phyloP scores from a whole-genome alignment of 2,888 invertebrate genomes.

The Ophion slaviceki region DNA sequence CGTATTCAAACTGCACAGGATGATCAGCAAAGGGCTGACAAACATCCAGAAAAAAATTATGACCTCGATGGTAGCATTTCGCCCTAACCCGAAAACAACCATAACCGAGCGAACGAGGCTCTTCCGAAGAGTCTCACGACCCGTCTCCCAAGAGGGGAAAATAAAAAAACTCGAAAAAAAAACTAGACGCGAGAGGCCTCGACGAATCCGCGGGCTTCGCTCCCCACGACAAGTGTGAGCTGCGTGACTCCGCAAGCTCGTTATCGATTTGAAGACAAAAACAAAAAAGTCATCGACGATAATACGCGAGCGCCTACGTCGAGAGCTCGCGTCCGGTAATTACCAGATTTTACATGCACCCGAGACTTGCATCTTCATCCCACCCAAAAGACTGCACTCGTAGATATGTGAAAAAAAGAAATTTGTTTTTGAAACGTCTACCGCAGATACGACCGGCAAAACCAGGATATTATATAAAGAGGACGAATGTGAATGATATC shows the following conservation, averaged over 20 bases:
- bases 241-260: not conserved
- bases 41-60: no score
- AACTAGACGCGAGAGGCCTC: not conserved
- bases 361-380: slow-evolving; percentile 9
- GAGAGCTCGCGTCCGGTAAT: not conserved
- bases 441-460: not conserved
- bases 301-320: not conserved
- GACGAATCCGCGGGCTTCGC: not conserved
- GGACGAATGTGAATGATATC: not conserved
- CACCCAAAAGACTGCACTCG: slow-evolving; percentile 8
- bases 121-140: not conserved
- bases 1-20: no score
- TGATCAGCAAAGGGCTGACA: no score
- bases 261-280: not conserved
- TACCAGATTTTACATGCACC: not conserved
- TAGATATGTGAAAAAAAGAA: not conserved
- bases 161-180: not conserved
- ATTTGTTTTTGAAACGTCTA: slow-evolving; percentile 13
- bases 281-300: not conserved
- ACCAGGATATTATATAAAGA: slow-evolving; percentile 16
- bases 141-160: not conserved
- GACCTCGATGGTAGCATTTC: no score
- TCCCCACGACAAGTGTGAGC: not conserved
- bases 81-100: no score
- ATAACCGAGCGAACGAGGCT: no score